Conservation (phyloP, 92 coral and sea anemone species). For the Umimayanthus kanabou region DNA sequence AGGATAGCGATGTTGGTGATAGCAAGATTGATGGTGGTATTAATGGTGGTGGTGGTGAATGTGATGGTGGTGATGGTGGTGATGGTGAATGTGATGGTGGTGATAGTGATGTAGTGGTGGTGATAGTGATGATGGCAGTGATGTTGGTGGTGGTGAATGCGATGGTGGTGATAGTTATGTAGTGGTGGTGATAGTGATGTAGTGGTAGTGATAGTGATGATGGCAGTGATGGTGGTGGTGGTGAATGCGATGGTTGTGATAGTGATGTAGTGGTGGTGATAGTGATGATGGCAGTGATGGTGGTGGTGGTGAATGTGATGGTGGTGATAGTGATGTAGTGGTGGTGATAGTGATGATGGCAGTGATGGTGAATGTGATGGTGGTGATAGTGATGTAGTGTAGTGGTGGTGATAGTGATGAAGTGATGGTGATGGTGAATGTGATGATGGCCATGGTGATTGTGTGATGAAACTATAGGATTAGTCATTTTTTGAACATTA, state of each 20-base stretch:
- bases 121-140: neutral
- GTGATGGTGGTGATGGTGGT: neutral
- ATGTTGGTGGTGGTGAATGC: neutral
- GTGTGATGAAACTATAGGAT: neutral
- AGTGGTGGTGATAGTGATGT: neutral
- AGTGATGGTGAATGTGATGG: neutral
- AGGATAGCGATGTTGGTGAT: neutral
- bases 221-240: neutral
- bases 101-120: neutral
- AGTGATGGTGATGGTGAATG: neutral
- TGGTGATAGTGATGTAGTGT: neutral
- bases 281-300: neutral
- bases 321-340: neutral
- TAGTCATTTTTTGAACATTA: too few species aligned
- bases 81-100: neutral
- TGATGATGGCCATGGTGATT: neutral
- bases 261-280: neutral
- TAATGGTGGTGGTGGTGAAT: neutral
- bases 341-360: neutral
- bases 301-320: neutral
- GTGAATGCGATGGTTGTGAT: too few species aligned
- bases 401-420: neutral
- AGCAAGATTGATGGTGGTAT: too few species aligned
- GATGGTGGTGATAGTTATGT: neutral
- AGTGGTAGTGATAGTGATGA: neutral